A percentile compares a stretch with the other conserved stretches of the same genome.
These are phyloP conservation scores for Apostichopus parvimensis DNA, from an alignment of 35 echinoderm and acorn worm species.

Conservation along the genomic window DNA sequence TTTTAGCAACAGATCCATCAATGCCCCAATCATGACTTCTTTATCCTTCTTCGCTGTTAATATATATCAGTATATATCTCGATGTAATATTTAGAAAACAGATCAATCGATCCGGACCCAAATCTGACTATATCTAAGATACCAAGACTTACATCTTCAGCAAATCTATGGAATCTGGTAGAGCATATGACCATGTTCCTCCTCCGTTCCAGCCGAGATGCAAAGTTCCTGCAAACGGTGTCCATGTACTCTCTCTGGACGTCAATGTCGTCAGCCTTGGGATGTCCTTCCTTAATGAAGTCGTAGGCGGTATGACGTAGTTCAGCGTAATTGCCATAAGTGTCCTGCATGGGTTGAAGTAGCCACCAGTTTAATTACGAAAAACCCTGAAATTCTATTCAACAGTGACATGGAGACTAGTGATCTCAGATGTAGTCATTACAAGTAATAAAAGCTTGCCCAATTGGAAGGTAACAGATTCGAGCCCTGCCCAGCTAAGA, in stretches of 20 bases:
- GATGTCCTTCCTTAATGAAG: conserved; percentile 83
- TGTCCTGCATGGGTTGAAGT: conserved; percentile 65
- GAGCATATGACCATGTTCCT: conserved; percentile 90
- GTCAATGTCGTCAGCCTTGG: conserved; percentile 77
- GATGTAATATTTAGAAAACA: background rate
- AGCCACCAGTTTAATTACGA: no score
- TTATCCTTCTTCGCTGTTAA: no score
- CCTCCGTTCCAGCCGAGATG: conserved; percentile 78
- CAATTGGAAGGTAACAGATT: no score
- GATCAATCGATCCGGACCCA: background rate
- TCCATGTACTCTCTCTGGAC: conserved; percentile 91
- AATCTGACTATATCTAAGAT: no score
- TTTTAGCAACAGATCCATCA: no score
- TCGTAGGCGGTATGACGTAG: conserved; percentile 80
- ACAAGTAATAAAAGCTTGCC: no score
- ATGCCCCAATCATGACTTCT: no score
- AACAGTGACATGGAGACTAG: no score
- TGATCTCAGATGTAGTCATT: no score
- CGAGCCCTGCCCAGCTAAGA: no score
- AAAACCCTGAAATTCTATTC: no score
- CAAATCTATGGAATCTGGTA: conserved; percentile 88
- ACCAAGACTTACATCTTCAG: conserved; percentile 70
- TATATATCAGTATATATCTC: background rate
- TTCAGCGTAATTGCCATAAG: conserved; percentile 94
- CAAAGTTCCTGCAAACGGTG: conserved; percentile 91